phyloP scores from a whole-genome alignment of 2,888 invertebrate genomes.

The Phragmatobia fuliginosa region DNA sequence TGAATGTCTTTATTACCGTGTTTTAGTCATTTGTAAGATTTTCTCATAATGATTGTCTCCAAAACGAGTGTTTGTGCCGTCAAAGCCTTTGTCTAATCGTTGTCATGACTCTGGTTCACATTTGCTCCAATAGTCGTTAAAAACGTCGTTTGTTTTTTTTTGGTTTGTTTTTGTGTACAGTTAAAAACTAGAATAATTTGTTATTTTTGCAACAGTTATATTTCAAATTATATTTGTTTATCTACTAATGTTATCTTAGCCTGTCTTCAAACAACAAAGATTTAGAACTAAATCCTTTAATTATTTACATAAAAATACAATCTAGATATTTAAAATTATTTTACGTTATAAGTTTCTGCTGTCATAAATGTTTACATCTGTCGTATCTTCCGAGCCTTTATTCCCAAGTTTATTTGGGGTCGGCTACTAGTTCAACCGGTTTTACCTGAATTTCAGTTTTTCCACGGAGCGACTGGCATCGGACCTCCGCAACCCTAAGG shows the following conservation, averaged over 20 bases:
- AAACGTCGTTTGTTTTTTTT: constrained; percentile 48
- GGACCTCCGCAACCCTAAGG: no score
- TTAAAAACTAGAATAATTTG: constrained; percentile 17
- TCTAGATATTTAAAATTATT: no score
- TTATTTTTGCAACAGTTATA: constrained; percentile 20
- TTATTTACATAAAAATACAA: no score
- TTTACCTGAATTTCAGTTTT: no score
- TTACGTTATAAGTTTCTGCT: no score
- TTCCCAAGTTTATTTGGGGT: no score
- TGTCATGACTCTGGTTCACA: constrained; percentile 70
- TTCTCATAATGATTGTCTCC: constrained; percentile 86
- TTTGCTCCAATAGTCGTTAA: constrained; percentile 62
- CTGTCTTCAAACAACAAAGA: not conserved
- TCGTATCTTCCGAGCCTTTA: no score
- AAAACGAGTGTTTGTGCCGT: constrained; percentile 84
- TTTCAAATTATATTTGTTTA: not conserved
- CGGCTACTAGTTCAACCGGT: no score
- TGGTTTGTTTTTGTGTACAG: constrained; percentile 20
- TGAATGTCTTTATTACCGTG: constrained; percentile 86
- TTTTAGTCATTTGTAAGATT: constrained; percentile 86
- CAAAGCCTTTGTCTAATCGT: constrained; percentile 85
- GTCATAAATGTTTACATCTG: no score
- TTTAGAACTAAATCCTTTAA: not conserved
- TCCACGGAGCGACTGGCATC: no score
- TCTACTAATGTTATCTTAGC: not conserved